These are phyloP conservation scores for Neodon shergylaensis DNA, from an alignment of 2,113 vertebrate species.

Conservation along the genomic window DNA sequence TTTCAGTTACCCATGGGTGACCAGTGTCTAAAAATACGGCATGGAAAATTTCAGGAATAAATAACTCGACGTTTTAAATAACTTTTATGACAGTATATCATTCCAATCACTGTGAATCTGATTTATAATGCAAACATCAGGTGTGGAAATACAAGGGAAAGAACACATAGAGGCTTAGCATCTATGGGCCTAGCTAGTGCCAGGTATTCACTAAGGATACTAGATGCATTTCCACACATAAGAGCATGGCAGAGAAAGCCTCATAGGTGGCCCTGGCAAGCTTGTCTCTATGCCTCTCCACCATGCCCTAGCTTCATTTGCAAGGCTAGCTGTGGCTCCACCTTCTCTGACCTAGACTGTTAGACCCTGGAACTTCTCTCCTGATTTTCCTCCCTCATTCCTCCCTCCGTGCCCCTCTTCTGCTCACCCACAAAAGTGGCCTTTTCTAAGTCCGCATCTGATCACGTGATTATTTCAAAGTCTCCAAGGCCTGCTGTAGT, in stretches of 20 bases:
- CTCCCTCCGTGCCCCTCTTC: accelerated
- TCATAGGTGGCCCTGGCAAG: accelerated
- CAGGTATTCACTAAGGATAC: background rate
- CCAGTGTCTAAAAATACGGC: background rate
- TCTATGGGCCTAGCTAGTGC: background rate
- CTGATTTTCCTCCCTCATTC: background rate
- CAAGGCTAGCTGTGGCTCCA: background rate
- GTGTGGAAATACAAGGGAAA: background rate
- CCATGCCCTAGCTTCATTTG: background rate
- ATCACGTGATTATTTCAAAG: background rate
- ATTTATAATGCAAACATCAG: background rate
- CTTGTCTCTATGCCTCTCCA: accelerated
- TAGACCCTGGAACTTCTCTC: background rate
- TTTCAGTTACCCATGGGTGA: background rate
- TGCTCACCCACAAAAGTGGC: background rate
- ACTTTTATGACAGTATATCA: background rate
- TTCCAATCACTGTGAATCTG: background rate
- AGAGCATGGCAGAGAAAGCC: accelerated
- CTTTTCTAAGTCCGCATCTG: background rate
- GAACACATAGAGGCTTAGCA: too few species aligned
- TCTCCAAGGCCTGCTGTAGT: accelerated
- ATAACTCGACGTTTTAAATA: background rate
- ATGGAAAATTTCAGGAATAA: background rate
- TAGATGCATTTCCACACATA: background rate
- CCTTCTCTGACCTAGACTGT: background rate